phyloP scores from a whole-genome alignment of 1,140 invertebrate genomes.

The Tigriopus japonicus region DNA sequence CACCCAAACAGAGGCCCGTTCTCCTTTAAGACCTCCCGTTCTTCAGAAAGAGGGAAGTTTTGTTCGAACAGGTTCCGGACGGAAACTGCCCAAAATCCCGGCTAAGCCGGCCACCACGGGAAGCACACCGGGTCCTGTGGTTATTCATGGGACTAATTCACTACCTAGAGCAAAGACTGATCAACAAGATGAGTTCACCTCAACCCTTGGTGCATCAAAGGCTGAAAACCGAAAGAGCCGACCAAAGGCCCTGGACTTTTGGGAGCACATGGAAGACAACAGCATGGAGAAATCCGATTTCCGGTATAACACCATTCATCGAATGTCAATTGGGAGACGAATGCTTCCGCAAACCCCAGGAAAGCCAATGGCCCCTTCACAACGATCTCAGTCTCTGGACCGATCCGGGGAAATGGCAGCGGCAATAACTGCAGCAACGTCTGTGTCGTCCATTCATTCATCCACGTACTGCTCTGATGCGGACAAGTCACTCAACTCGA shows the following conservation, averaged over 20 bases:
- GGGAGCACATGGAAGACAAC: constrained; percentile 18
- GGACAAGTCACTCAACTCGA: background rate
- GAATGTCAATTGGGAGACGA: constrained; percentile 19
- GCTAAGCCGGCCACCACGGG: background rate
- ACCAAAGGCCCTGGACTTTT: constrained; percentile 20
- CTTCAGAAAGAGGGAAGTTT: constrained; percentile 9
- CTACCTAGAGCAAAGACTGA: too few relatives aligned
- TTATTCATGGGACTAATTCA: too few relatives aligned
- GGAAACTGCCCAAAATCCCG: constrained; percentile 12
- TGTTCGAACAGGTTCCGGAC: constrained; percentile 7
- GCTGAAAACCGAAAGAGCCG: constrained; percentile 7
- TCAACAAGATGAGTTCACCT: background rate
- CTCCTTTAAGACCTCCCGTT: too few relatives aligned
- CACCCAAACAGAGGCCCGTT: too few relatives aligned
- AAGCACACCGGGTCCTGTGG: background rate
- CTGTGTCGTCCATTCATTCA: too few relatives aligned
- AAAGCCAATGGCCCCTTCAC: constrained; percentile 1
- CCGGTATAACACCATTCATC: constrained; percentile 21
- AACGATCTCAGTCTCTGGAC: background rate
- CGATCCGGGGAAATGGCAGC: background rate
- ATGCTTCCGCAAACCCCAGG: constrained; percentile 18
- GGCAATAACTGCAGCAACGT: too few relatives aligned
- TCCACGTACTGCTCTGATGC: too few relatives aligned
- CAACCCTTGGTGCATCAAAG: too few relatives aligned
- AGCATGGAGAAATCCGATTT: too few relatives aligned